Conservation (phyloP, 2,113 vertebrate species). For the Myrmophylax atrothorax region DNA sequence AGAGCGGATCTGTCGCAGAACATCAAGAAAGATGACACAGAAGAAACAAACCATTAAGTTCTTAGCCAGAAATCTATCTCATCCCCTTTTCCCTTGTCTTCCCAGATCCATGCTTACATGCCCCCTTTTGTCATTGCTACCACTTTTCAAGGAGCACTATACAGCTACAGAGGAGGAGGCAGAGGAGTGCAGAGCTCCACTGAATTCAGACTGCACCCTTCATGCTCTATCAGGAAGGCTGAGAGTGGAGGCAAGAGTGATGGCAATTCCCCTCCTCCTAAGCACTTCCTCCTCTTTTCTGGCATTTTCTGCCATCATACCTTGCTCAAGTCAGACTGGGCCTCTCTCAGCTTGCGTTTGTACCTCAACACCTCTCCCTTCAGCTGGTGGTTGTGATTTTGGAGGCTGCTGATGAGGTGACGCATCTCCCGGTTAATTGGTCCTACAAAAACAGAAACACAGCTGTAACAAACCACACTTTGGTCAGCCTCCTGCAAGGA, state of each 20-base stretch:
- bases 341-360: slow-evolving; percentile 89
- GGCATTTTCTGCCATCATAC: slow-evolving; percentile 48
- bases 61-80: not conserved
- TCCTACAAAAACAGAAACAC: slow-evolving; percentile 73
- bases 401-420: slow-evolving; percentile 95
- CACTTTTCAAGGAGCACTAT: not conserved
- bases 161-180: not conserved
- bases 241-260: not conserved
- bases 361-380: slow-evolving; percentile 94
- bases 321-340: slow-evolving; percentile 91
- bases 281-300: not conserved
- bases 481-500: not conserved
- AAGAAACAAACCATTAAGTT: not conserved
- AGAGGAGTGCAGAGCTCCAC: not conserved
- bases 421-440: slow-evolving; percentile 98
- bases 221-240: rapidly evolving
- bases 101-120: not conserved
- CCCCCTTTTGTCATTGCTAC: not conserved
- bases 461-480: not conserved
- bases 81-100: not conserved
- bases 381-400: slow-evolving; percentile 97
- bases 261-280: not conserved
- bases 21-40: not conserved
- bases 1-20: slow-evolving; percentile 73
- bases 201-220: not conserved